Percentiles rank a stretch among this genome's conserved stretches.
These are phyloP conservation scores for Amphiprion clarkii DNA, from an alignment of 2,797 vertebrate genomes.

Conservation along the genomic window DNA sequence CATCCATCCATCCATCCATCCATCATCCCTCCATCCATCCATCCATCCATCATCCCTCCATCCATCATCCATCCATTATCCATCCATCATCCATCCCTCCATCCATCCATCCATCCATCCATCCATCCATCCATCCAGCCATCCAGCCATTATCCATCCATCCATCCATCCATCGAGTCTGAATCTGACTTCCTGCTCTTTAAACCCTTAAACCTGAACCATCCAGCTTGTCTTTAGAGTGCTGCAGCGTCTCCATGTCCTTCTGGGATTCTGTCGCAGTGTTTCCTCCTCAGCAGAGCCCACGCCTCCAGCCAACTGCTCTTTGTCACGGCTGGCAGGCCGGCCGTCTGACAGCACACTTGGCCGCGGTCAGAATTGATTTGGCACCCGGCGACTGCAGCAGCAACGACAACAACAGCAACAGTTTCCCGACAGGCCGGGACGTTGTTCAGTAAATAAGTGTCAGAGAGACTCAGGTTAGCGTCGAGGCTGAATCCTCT, in stretches of 20 bases:
- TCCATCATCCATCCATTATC: too few species aligned
- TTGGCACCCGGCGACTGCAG: constrained; percentile 51
- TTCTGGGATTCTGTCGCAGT: constrained; percentile 51
- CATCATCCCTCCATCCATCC: too few species aligned
- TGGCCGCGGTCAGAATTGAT: constrained; percentile 66
- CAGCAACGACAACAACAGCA: constrained; percentile 31
- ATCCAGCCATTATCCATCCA: too few species aligned
- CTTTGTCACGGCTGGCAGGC: constrained; percentile 59
- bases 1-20: too few species aligned
- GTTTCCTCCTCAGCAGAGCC: constrained; percentile 42
- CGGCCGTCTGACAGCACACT: constrained; percentile 43
- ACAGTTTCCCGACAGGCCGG: constrained; percentile 25
- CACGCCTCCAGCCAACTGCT: constrained; percentile 53
- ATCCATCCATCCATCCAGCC: too few species aligned
- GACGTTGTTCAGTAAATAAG: constrained; percentile 33
- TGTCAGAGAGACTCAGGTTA: neutral
- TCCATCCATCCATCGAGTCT: too few species aligned
- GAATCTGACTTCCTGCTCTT: too few species aligned
- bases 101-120: too few species aligned
- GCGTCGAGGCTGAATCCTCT: neutral
- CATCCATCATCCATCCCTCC: too few species aligned
- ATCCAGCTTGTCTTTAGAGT: too few species aligned
- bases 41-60: too few species aligned
- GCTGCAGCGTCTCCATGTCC: constrained; percentile 26
- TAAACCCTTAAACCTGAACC: too few species aligned